phyloP scores from a whole-genome alignment of 2,888 invertebrate genomes.

The Mythimna lalbum region DNA sequence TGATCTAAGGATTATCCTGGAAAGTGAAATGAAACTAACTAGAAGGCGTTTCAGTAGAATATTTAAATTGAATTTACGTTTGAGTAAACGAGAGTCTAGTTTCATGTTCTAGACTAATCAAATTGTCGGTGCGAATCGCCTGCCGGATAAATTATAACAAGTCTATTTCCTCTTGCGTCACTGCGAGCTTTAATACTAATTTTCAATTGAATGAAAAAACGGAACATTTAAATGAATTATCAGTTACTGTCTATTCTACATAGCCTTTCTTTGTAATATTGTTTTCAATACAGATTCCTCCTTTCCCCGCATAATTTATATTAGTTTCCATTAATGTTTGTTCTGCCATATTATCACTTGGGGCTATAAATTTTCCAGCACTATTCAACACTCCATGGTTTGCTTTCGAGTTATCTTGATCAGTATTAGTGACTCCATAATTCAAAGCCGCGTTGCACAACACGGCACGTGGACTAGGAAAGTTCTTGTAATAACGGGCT shows the following conservation, averaged over 20 bases:
- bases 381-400: conserved; percentile 68
- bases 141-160: conserved; percentile 52
- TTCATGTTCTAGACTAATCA: conserved; percentile 43
- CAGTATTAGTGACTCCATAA: conserved; percentile 77
- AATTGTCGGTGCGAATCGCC: conserved; percentile 45
- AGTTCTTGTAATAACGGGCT: conserved; percentile 67
- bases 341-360: conserved; percentile 64
- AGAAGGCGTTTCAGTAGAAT: conserved; percentile 21
- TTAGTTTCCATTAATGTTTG: conserved; percentile 63
- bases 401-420: conserved; percentile 76
- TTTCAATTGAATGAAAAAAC: conserved; percentile 46
- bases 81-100: conserved; percentile 35
- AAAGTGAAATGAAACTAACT: conserved; percentile 34
- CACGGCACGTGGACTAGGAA: conserved; percentile 70
- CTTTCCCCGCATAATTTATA: conserved; percentile 66
- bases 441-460: conserved; percentile 75
- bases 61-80: conserved; percentile 56
- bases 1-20: conserved; percentile 25
- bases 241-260: conserved; percentile 34
- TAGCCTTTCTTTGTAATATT: conserved; percentile 37
- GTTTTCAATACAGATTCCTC: conserved; percentile 45
- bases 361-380: conserved; percentile 74
- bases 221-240: conserved; percentile 48
- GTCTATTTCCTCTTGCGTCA: conserved; percentile 58
- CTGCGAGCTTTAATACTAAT: conserved; percentile 47